Base-by-base conservation (phyloP, 2,888 invertebrate genomes). In the Heliconius charithonia region DNA sequence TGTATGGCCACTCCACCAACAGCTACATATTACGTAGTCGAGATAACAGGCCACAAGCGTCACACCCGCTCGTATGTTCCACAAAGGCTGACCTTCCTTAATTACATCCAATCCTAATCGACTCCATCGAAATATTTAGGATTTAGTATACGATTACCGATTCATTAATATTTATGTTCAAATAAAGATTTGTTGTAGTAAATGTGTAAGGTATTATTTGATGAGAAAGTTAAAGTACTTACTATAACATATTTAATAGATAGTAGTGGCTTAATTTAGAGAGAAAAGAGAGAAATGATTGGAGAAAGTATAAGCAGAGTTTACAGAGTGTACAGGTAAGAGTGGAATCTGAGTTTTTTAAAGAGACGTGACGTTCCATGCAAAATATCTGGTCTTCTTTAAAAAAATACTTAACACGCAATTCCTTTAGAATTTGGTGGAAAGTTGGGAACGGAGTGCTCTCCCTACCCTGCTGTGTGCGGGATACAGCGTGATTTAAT, bases 31-130 rank as follows among this genome's bases (percentile, higher is more conserved):
- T 77, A 73, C 73, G 77, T 37, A 51, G 59, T 74, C 62, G 51
- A 77, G 77, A 77, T 79, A 79, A 79, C 80, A 76, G 73, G 67
- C 75, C 56, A 76, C 76, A 78, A 73, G 73, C 73, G 69, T 73
- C 67, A 74, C 73, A 73, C 56, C 66, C 67, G 75, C 51, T 75
- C 65, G 73, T 69, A 69, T 25, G 74, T 71, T 59, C 65, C 76
- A 78, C 78, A 80, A 78, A 78, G 76, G 74, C 67, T 62, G 78
- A 78, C 78, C 78, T 80, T 72, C 67, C 67, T 78, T 78, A 80
- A 80, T 78, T 80, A 67, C 75, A 75, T 72, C 37, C 62, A 59
- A 77, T 74, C 74, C 75, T 29, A 74, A 75, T 66, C 75, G 72
- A 78, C 72, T 62, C 62, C 45, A 74, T 75, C 4, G 62, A 77